Evolutionary conservation across 2,113 vertebrate genomes (phyloP).

Genomic region (Onychostruthus taczanowskii): DNA sequence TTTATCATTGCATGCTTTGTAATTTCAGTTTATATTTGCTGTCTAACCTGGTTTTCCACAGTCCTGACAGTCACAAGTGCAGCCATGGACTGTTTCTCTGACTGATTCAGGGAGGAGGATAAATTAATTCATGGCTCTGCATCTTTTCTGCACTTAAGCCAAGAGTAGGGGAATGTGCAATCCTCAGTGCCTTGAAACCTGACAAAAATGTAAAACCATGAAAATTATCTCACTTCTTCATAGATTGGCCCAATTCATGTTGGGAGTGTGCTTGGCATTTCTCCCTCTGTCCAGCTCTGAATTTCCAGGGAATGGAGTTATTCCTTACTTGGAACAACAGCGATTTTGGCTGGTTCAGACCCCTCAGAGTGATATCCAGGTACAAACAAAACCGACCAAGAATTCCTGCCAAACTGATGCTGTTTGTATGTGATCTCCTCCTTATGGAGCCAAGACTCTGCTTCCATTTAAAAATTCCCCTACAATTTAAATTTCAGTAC

Average conservation of each 20-base stretch:
- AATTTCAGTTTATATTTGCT: background rate
- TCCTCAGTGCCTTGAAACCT: background rate
- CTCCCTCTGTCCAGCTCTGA: background rate
- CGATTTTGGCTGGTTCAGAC: background rate
- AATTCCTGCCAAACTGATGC: background rate
- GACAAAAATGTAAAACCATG: background rate
- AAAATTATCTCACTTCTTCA: background rate
- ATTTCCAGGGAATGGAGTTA: background rate
- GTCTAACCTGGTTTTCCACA: background rate
- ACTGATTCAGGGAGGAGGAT: background rate
- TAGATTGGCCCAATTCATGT: accelerated
- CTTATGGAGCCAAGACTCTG: no score
- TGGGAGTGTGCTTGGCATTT: background rate
- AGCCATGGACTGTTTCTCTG: background rate
- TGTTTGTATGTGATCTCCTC: background rate
- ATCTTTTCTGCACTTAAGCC: background rate
- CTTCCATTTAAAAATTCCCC: background rate
- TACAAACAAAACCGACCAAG: background rate
- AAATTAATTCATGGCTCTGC: background rate
- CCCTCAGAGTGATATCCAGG: background rate
- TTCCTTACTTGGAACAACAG: background rate
- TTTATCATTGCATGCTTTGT: background rate
- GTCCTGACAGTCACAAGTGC: background rate
- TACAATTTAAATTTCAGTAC: background rate
- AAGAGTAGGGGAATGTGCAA: background rate